Conservation (phyloP, 2,888 invertebrate species). For the Xylocampa areola region DNA sequence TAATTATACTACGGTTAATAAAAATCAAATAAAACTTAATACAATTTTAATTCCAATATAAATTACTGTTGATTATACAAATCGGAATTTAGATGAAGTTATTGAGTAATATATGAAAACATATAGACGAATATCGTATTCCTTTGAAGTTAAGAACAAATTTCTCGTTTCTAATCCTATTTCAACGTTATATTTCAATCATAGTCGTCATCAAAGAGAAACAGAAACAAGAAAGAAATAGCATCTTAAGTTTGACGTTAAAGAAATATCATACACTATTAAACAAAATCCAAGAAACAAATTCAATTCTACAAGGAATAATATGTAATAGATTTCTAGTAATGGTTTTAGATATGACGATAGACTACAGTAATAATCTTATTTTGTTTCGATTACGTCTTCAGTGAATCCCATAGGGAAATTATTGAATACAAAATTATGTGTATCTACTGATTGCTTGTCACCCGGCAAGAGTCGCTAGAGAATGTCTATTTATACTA, state of each 20-base stretch:
- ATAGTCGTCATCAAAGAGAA: too few relatives aligned
- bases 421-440: neutral
- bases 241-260: too few relatives aligned
- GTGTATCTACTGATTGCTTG: neutral
- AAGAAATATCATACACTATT: neutral
- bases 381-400: constrained; percentile 20
- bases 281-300: neutral
- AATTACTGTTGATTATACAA: constrained; percentile 5
- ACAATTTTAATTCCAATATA: constrained; percentile 6
- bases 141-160: constrained; percentile 8
- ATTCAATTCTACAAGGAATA: neutral
- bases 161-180: constrained; percentile 14
- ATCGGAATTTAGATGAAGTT: constrained; percentile 6
- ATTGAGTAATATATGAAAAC: too few relatives aligned
- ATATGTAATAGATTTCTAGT: neutral
- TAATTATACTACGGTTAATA: constrained; percentile 41
- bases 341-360: neutral
- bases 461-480: neutral
- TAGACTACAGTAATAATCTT: neutral
- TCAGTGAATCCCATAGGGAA: neutral
- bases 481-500: too few relatives aligned
- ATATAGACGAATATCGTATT: neutral
- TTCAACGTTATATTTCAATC: neutral
- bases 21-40: constrained; percentile 12
- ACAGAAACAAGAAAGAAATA: too few relatives aligned